phyloP scores from a whole-genome alignment of 2,888 invertebrate genomes.

The Acrobasis consociella region DNA sequence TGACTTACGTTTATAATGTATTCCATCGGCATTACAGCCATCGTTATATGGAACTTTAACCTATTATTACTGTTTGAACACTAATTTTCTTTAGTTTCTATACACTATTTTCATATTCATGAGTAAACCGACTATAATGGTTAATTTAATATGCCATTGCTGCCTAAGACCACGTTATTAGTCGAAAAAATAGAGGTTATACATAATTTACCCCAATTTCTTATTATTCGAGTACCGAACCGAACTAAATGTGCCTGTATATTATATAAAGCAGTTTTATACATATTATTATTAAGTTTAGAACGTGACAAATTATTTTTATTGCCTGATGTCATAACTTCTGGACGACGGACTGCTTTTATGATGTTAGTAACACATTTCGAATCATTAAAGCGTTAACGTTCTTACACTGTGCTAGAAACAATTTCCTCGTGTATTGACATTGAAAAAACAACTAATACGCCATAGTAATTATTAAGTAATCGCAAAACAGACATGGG shows the following conservation, averaged over 20 bases:
- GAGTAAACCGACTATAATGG: not conserved
- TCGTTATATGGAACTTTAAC: slow-evolving; percentile 3
- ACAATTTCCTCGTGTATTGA: slow-evolving; percentile 20
- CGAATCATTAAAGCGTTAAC: slow-evolving; percentile 19
- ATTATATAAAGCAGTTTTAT: not conserved
- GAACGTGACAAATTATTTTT: slow-evolving; percentile 25
- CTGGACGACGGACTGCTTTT: slow-evolving; percentile 25
- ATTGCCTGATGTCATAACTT: slow-evolving; percentile 32
- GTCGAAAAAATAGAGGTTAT: not conserved
- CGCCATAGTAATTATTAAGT: slow-evolving; percentile 37
- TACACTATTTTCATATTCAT: slow-evolving; percentile 14
- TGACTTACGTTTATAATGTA: not conserved
- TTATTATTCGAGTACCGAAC: not conserved
- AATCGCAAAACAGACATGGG: slow-evolving; percentile 58
- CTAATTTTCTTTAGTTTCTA: not conserved
- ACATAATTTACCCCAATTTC: not conserved
- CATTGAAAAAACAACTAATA: slow-evolving; percentile 29
- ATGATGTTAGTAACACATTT: slow-evolving; percentile 27
- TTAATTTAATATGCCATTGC: not conserved
- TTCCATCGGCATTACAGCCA: not conserved
- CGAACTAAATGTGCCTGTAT: not conserved
- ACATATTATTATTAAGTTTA: not conserved
- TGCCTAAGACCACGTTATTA: not conserved
- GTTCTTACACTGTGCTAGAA: slow-evolving; percentile 10
- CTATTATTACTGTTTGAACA: slow-evolving; percentile 11